A percentile compares a stretch with the other conserved stretches of the same genome.
These are phyloP conservation scores for Peromyscus leucopus DNA, from an alignment of 2,113 vertebrate genomes.

Conservation along the genomic window DNA sequence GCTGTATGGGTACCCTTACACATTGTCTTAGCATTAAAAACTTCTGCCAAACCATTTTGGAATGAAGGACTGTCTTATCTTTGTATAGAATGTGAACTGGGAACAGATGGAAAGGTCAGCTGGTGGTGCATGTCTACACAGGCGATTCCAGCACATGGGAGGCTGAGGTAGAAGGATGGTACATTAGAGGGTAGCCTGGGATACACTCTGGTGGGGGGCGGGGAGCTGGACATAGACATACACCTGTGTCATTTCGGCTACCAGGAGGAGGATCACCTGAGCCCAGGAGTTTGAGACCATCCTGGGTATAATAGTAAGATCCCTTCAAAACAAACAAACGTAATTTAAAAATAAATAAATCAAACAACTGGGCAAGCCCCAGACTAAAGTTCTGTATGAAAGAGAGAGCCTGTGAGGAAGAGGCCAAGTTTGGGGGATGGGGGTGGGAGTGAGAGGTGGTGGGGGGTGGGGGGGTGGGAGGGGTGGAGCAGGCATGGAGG, in stretches of 20 bases:
- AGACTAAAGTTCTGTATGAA: not conserved
- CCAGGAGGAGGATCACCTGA: not conserved
- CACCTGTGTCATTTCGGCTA: not conserved
- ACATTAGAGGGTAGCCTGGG: not conserved
- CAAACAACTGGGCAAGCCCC: not conserved
- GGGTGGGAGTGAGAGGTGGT: too few relatives aligned
- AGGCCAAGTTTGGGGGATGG: not conserved
- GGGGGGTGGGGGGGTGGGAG: not conserved
- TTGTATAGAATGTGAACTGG: not conserved
- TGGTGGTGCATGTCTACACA: not conserved
- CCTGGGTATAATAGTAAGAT: not conserved
- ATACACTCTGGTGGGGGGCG: not conserved
- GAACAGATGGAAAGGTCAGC: too few relatives aligned
- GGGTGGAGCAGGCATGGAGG: not conserved
- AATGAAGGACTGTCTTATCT: not conserved
- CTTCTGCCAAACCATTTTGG: not conserved
- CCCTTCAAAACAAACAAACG: not conserved
- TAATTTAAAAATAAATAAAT: not conserved
- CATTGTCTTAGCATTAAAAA: not conserved
- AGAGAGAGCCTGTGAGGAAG: fast-evolving
- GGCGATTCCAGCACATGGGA: not conserved
- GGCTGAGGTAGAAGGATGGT: not conserved
- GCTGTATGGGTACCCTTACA: not conserved
- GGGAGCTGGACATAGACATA: not conserved
- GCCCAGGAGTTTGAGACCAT: not conserved